A percentile compares a stretch with the other conserved stretches of the same genome.
phyloP scores from a whole-genome alignment of 2,113 vertebrate genomes.

The Psilopogon haemacephalus region DNA sequence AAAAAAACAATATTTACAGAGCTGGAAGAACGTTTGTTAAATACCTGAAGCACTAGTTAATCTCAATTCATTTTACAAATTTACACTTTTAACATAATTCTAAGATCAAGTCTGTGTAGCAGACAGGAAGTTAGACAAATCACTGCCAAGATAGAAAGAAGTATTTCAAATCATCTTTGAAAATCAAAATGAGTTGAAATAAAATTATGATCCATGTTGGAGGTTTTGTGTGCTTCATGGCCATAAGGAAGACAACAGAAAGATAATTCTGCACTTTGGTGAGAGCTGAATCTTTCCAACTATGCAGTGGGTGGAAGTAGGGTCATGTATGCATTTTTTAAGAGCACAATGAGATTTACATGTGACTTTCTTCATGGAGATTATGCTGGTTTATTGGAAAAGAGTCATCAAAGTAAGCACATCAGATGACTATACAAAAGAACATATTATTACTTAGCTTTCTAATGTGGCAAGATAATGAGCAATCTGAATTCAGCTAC shows the following conservation, averaged over 20 bases:
- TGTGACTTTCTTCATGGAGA: constrained; percentile 4
- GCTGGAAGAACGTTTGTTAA: constrained; percentile 1
- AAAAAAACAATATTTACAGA: too few species aligned
- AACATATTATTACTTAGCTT: constrained; percentile 48
- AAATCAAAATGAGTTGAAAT: not conserved
- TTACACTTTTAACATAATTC: constrained; percentile 1
- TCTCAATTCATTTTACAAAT: constrained; percentile 26
- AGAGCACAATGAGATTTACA: not conserved
- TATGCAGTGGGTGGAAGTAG: not conserved
- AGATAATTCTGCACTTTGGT: not conserved
- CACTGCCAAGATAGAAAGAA: not conserved
- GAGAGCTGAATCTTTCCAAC: not conserved
- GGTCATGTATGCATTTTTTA: not conserved
- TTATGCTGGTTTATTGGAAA: not conserved
- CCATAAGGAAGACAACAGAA: not conserved
- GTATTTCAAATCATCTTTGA: not conserved
- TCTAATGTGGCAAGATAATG: constrained; percentile 47
- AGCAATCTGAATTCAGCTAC: constrained; percentile 21
- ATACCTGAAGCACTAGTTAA: constrained; percentile 24
- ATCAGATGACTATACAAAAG: constrained; percentile 39
- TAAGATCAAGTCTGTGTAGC: not conserved
- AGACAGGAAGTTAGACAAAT: not conserved
- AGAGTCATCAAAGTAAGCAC: constrained; percentile 30
- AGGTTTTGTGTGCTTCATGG: not conserved
- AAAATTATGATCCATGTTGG: not conserved